phyloP scores from a whole-genome alignment of 1,140 invertebrate genomes.

The Tenebrio molitor region DNA sequence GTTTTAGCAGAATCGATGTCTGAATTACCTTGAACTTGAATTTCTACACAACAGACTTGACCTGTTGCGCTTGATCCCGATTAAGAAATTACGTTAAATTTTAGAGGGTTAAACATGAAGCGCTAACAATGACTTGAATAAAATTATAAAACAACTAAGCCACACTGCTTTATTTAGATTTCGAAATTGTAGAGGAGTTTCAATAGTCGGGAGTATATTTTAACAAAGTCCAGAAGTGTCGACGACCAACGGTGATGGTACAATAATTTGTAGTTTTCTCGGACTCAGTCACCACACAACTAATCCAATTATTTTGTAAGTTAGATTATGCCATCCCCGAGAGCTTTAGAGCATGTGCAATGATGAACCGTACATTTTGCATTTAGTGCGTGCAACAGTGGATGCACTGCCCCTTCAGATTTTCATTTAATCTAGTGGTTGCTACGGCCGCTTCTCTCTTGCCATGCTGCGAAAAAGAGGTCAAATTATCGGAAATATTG shows the following conservation, averaged over 20 bases:
- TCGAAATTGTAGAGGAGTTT: neutral
- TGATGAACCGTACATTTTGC: conserved; percentile 53
- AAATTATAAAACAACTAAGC: too few species aligned
- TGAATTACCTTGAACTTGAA: conserved; percentile 10
- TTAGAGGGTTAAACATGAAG: too few species aligned
- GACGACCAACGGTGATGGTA: neutral
- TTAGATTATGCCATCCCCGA: conserved; percentile 55
- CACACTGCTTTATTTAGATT: neutral
- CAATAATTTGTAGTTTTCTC: conserved; percentile 37
- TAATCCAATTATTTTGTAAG: conserved; percentile 62
- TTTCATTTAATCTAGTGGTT: conserved; percentile 54
- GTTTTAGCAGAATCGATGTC: too few species aligned
- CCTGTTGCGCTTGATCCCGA: conserved; percentile 5
- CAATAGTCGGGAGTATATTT: neutral
- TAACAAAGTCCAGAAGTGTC: neutral
- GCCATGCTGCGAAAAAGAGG: conserved; percentile 5
- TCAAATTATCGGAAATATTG: neutral
- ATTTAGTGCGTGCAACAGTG: conserved; percentile 51
- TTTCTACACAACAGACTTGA: neutral
- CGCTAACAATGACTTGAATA: too few species aligned
- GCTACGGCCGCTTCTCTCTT: conserved; percentile 41
- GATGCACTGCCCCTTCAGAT: conserved; percentile 53
- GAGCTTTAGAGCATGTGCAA: conserved; percentile 61
- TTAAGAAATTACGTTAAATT: too few species aligned
- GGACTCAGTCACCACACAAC: conserved; percentile 55